These are phyloP conservation scores for Willisornis vidua DNA, from an alignment of 2,113 vertebrate species.

Conservation along the genomic window DNA sequence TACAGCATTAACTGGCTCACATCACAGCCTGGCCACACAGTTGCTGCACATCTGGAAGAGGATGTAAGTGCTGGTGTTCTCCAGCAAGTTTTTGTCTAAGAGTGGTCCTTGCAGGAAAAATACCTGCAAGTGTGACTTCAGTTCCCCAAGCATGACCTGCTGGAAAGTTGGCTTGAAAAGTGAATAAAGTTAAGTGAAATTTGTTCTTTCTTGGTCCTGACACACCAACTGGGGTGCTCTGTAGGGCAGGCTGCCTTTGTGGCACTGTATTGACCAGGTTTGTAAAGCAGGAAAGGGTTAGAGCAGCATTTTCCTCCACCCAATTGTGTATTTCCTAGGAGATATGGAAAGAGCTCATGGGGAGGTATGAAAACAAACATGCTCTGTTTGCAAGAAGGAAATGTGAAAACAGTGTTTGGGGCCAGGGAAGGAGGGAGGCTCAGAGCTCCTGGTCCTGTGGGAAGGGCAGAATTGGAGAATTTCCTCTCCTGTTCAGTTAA, in stretches of 20 bases:
- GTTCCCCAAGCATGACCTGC: rapidly evolving
- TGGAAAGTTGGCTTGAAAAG: neutral
- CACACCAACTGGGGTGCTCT: neutral
- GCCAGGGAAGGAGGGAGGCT: neutral
- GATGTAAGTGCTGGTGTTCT: neutral
- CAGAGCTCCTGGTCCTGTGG: neutral
- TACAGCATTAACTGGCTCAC: neutral
- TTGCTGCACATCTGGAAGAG: conserved; percentile 2
- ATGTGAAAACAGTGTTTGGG: neutral
- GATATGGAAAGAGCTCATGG: neutral
- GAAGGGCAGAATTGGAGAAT: neutral
- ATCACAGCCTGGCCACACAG: neutral
- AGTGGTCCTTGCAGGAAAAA: neutral
- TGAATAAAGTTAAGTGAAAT: neutral
- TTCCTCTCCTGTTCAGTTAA: neutral
- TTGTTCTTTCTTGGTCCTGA: neutral
- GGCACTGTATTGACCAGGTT: neutral
- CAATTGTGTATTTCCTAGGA: neutral
- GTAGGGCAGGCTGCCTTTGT: neutral
- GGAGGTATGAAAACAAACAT: neutral
- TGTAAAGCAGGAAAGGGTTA: neutral
- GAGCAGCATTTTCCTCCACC: neutral
- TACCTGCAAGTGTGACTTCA: neutral
- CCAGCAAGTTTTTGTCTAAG: neutral
- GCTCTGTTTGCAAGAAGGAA: neutral